Evolutionary conservation across 2,888 invertebrate species (phyloP), one percentile per base, ranked within the genome.

Genomic region (Catocala nupta): DNA sequence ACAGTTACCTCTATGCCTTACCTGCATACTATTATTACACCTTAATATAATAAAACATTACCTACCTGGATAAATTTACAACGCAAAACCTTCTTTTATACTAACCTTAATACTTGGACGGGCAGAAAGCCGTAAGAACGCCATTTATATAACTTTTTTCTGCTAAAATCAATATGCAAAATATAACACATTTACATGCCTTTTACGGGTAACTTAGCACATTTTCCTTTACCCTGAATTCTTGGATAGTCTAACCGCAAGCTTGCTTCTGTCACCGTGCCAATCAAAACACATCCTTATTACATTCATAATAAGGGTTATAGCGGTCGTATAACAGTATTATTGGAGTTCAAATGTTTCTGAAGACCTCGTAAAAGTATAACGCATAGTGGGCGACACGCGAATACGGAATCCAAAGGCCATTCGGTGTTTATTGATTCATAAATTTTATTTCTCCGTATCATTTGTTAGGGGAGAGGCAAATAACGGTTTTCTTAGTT

Each of bases 351-450:
- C 57, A 68, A 77, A 75, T 75, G 69, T 68, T 68, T 72, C 55
- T 61, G 65, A 70, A 66, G 70, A 62, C 63, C 54, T 67, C 78
- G 66, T 76, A 73, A 73, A 77, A 75, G 67, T 61, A 71, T 71
- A 68, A 75, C 52, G 60, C 68, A 67, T 65, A 72, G 63, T 65
- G 57, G 62, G 70, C 55, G 75, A 70, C 70, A 75, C 66, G 63
- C 66, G 59, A 77, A 70, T 71, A 67, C 63, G 59, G 67, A 75
- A 71, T 73, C 63, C 57, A 64, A 65, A 75, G 55, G 65, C 56
- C 67, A 59, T 71, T 77, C 55, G 51, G 58, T 74, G 70, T 72
- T 77, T 78, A 80, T 73, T 70, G 78, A 80, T 79, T 76, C 78
- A 70, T 73, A 77, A 68, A 80, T 77, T 75, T 75, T 71, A 75